Evolutionary conservation across 1,140 invertebrate species (phyloP).

Genomic region (Mylabris phalerata): DNA sequence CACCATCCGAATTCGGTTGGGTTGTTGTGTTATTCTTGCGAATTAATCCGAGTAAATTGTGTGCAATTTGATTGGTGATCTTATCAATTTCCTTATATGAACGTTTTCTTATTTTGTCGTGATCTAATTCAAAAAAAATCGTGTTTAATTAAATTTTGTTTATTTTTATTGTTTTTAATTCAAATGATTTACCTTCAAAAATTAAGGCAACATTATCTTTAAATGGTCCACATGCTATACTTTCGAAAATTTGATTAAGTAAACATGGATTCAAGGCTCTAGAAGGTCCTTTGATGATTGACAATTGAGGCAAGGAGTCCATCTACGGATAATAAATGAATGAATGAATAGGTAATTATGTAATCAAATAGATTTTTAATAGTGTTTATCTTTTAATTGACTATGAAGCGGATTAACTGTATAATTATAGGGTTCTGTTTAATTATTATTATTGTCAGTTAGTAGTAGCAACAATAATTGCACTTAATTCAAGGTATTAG

Average conservation of each 20-base stretch:
- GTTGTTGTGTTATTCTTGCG: slow-evolving; percentile 15
- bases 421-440: too few relatives aligned
- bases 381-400: too few relatives aligned
- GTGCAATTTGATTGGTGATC: slow-evolving; percentile 29
- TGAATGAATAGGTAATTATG: neutral
- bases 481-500: too few relatives aligned
- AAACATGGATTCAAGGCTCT: too few relatives aligned
- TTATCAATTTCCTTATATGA: slow-evolving; percentile 27
- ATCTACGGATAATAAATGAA: slow-evolving; percentile 16
- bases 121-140: slow-evolving; percentile 10
- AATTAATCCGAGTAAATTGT: neutral
- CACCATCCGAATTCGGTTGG: slow-evolving; percentile 52
- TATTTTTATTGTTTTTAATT: slow-evolving; percentile 16
- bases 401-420: too few relatives aligned
- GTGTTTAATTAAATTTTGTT: too few relatives aligned
- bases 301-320: slow-evolving; percentile 38
- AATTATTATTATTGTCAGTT: too few relatives aligned
- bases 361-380: too few relatives aligned
- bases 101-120: slow-evolving; percentile 22
- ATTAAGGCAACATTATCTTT: slow-evolving; percentile 33
- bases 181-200: slow-evolving; percentile 30
- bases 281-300: too few relatives aligned
- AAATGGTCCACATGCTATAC: slow-evolving; percentile 18
- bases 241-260: slow-evolving; percentile 40
- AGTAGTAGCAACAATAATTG: too few relatives aligned